phyloP scores from a whole-genome alignment of 2,888 invertebrate species.

The Morpho deidamia region DNA sequence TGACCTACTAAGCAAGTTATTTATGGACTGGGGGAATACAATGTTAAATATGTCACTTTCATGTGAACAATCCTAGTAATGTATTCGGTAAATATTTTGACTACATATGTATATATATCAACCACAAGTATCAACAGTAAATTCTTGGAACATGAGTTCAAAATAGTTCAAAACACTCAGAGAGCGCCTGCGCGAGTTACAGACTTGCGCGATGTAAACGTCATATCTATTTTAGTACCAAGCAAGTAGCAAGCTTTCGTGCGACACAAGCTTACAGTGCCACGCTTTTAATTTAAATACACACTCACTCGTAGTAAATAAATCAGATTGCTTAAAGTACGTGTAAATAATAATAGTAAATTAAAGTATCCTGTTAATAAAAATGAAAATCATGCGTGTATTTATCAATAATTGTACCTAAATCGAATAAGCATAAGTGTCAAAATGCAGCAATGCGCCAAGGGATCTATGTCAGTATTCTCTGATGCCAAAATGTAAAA shows the following conservation, averaged over 20 bases:
- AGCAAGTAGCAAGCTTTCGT: slow-evolving; percentile 53
- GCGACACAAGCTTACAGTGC: slow-evolving; percentile 33
- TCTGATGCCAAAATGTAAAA: slow-evolving; percentile 49
- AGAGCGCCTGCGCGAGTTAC: slow-evolving; percentile 51
- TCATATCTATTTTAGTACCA: slow-evolving; percentile 69
- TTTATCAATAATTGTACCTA: slow-evolving; percentile 18
- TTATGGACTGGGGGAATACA: too few relatives aligned
- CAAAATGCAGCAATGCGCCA: slow-evolving; percentile 62
- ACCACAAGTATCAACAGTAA: too few relatives aligned
- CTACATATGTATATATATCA: too few relatives aligned
- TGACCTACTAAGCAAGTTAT: too few relatives aligned
- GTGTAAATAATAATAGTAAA: slow-evolving; percentile 30
- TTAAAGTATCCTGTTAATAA: slow-evolving; percentile 17
- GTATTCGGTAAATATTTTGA: too few relatives aligned
- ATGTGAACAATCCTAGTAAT: too few relatives aligned
- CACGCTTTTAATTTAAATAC: slow-evolving; percentile 28
- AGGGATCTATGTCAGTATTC: slow-evolving; percentile 45
- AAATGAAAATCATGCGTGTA: slow-evolving; percentile 16
- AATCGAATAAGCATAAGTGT: slow-evolving; percentile 27
- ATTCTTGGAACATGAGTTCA: neutral
- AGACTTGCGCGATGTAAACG: slow-evolving; percentile 55
- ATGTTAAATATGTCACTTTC: too few relatives aligned
- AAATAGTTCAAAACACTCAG: neutral
- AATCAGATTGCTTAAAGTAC: slow-evolving; percentile 13
- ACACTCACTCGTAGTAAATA: slow-evolving; percentile 20